Conservation (phyloP, 2,113 vertebrate species). For the Callipepla californica region DNA sequence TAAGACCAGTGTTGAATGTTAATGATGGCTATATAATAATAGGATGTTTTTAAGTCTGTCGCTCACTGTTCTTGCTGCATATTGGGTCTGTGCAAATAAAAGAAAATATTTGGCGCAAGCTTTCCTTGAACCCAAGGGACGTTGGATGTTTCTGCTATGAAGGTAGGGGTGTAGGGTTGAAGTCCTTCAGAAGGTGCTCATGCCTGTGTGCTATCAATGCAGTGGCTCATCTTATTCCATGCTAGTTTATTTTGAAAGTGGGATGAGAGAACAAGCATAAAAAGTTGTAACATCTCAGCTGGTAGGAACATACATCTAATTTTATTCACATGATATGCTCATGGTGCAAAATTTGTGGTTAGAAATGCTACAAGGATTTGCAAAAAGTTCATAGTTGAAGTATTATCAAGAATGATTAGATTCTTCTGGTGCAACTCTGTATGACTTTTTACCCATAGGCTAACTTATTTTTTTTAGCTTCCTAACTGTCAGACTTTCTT, state of each 20-base stretch:
- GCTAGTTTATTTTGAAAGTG: background rate
- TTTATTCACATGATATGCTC: background rate
- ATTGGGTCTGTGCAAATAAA: background rate
- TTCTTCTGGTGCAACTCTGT: background rate
- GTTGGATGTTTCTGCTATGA: background rate
- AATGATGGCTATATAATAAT: background rate
- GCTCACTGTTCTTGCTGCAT: background rate
- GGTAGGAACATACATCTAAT: background rate
- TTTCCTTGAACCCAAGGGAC: background rate
- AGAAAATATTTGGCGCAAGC: background rate
- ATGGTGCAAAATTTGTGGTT: background rate
- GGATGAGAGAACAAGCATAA: background rate
- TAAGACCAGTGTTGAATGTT: background rate
- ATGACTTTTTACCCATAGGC: background rate
- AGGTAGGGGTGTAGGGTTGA: background rate
- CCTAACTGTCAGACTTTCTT: background rate
- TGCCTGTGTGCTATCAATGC: background rate
- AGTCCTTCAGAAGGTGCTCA: background rate
- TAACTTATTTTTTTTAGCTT: background rate
- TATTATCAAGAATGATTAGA: background rate
- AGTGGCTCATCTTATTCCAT: background rate
- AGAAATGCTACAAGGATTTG: background rate
- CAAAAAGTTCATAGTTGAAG: background rate
- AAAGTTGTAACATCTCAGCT: accelerated
- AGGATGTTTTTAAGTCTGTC: background rate